Base-by-base conservation (phyloP, 53 echinoderm and acorn worm species). In the Antedon mediterranea region DNA sequence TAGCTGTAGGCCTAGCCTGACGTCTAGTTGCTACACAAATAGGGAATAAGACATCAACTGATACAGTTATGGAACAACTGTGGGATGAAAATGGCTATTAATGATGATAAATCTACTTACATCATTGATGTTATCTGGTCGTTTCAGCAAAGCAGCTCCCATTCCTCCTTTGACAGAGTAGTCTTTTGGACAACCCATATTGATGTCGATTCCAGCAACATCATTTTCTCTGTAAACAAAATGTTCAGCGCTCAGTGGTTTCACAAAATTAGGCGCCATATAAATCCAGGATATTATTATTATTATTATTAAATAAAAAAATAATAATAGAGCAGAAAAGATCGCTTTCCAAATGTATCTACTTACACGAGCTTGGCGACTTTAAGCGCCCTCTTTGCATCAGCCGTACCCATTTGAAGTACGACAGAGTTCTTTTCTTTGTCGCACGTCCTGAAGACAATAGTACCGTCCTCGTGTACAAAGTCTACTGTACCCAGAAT, bases 141-240 rank as follows among this genome's bases (percentile, higher is more conserved):
- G 79, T 0, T 79, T 76, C n/a, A 94, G 84, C 0, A 94, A 81
- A 34, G 94, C 91, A 78, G 94, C 89, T 28, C 94, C 94, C 94
- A 94, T 94, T 11, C 94, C 94, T 23, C 94, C 94, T 70, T 89
- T 88, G 27, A 85, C 77, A 4, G 91, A 91, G 33, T 86, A 91
- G 23, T 89, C 91, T 73, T 91, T 94, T 8, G 94, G 94, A 74
- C 94, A 94, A 37, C 94, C 94, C 94, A 94, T 94, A 78, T 94
- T 94, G 31, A 94, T 76, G 78, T 94, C 94, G 26, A 94, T 91
- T 0, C 91, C 94, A 26, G 94, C 91, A 23, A 94, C 89, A 76
- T 94, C 91, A 43, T 87, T 87, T 74, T 94, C 91, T 43, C 94
- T 94, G 75, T 4, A n/a, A n/a, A n/a, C n/a, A n/a, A n/a, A n/a